Conservation (phyloP, 2,113 vertebrate genomes). For the Crocuta crocuta region DNA sequence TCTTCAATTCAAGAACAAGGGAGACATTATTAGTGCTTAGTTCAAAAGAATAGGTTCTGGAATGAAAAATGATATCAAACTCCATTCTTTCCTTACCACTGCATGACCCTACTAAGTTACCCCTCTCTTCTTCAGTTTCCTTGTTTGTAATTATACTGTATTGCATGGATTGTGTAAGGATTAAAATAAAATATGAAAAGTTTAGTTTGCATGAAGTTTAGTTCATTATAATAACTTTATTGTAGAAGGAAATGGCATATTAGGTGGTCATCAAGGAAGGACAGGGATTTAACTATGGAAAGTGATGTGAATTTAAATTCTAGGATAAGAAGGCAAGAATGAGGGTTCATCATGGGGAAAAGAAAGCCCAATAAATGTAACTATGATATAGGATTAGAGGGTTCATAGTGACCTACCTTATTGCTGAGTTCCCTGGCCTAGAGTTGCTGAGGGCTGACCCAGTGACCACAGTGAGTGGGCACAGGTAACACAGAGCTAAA, state of each 20-base stretch:
- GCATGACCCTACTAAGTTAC: not conserved
- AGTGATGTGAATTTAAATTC: not conserved
- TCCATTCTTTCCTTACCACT: not conserved
- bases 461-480: not conserved
- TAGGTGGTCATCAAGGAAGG: not conserved
- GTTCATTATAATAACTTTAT: not conserved
- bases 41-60: not conserved
- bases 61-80: not conserved
- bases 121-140: not conserved
- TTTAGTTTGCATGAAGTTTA: not conserved
- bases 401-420: not conserved
- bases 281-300: not conserved
- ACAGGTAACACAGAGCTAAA: not conserved
- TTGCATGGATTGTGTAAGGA: not conserved
- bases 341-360: not conserved
- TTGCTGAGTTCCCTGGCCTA: not conserved
- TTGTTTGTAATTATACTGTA: not conserved
- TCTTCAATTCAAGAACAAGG: not conserved
- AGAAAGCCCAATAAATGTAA: not conserved
- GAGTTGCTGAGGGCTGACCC: not conserved
- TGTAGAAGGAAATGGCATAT: not conserved
- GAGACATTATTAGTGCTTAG: not conserved
- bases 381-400: not conserved
- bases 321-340: not conserved
- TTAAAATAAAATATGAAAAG: not conserved